phyloP scores from a whole-genome alignment of 2,888 invertebrate genomes.

The Eutolmus rufibarbis region DNA sequence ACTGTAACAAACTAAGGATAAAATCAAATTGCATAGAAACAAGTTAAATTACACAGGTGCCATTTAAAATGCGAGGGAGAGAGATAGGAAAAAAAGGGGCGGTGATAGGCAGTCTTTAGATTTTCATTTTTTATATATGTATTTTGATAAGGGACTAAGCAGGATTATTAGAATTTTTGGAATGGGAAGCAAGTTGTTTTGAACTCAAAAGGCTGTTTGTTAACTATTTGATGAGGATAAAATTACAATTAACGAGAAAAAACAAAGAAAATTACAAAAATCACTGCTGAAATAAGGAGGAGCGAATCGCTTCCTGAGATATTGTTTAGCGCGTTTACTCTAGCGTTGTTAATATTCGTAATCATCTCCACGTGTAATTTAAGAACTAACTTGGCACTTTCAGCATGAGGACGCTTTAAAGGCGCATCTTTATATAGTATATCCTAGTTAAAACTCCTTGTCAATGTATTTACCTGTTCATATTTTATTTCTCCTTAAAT shows the following conservation, averaged over 20 bases:
- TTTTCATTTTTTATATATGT: background rate
- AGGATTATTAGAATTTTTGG: background rate
- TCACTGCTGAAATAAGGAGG: background rate
- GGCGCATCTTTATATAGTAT: background rate
- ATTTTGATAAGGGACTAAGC: background rate
- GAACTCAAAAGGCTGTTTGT: conserved; percentile 5
- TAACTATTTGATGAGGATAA: background rate
- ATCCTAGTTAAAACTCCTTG: background rate
- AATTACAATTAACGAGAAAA: background rate
- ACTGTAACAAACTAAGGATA: conserved; percentile 22
- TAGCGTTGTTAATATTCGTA: background rate
- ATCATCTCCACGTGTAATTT: background rate
- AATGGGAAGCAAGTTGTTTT: background rate
- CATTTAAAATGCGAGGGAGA: conserved; percentile 37
- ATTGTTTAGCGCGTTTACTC: background rate
- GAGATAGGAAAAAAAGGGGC: background rate
- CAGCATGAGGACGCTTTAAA: background rate
- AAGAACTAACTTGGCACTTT: background rate
- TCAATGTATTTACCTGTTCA: background rate
- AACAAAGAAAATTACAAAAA: background rate
- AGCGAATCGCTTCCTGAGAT: background rate
- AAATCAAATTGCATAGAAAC: conserved; percentile 27
- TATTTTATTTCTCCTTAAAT: background rate
- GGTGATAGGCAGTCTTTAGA: background rate
- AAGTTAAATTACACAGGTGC: conserved; percentile 42